Conservation (phyloP, 2,797 vertebrate species). For the Momotus momota region DNA sequence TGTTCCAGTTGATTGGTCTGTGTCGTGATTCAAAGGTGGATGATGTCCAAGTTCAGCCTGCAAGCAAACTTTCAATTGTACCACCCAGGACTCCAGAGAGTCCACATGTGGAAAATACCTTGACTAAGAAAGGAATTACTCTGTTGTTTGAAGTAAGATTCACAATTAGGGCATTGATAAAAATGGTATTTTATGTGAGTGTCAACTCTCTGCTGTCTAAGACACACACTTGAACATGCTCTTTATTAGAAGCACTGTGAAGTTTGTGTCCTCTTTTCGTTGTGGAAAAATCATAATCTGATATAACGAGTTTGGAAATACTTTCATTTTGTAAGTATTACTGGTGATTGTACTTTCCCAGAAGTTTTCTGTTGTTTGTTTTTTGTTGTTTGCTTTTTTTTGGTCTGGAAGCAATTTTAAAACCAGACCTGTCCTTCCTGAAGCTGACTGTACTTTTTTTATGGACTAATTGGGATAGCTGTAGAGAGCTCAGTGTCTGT, state of each 20-base stretch:
- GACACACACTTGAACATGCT: accelerated
- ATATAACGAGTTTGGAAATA: neutral
- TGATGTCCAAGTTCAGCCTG: neutral
- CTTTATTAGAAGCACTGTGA: neutral
- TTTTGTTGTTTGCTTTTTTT: neutral
- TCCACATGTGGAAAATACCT: neutral
- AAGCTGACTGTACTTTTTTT: neutral
- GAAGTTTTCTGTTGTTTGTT: neutral
- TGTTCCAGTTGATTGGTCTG: neutral
- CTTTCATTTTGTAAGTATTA: neutral
- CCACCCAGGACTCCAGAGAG: neutral
- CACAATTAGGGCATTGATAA: neutral
- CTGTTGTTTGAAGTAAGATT: neutral
- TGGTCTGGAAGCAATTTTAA: neutral
- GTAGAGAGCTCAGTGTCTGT: accelerated
- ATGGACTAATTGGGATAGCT: neutral
- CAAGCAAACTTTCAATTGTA: neutral
- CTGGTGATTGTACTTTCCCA: neutral
- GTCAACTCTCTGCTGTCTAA: neutral
- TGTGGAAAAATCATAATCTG: neutral
- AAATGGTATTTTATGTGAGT: neutral
- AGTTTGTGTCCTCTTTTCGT: neutral
- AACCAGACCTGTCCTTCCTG: neutral
- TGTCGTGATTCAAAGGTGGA: neutral
- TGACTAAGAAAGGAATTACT: neutral